Conservation (phyloP, 2,888 invertebrate species). For the Liodrosophila aerea region DNA sequence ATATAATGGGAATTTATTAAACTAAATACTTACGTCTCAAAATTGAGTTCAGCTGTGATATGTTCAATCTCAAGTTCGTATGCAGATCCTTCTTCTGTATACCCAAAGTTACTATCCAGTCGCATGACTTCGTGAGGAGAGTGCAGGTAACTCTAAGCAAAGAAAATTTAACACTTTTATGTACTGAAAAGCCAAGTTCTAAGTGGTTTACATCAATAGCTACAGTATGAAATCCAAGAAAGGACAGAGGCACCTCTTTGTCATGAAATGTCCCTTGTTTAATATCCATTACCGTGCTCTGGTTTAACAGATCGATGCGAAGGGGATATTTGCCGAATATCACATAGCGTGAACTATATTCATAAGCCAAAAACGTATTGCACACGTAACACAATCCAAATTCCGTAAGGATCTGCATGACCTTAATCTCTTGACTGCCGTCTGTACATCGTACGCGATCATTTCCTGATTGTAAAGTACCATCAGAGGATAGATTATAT, state of each 20-base stretch:
- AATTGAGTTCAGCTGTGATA: constrained; percentile 72
- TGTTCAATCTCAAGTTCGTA: constrained; percentile 69
- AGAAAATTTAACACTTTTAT: neutral
- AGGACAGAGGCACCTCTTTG: constrained; percentile 56
- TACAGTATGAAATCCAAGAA: constrained; percentile 70
- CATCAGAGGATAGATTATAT: constrained; percentile 79
- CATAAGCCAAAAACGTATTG: constrained; percentile 63
- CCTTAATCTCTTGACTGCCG: constrained; percentile 42
- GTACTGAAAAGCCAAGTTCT: no score
- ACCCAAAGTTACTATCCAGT: constrained; percentile 71
- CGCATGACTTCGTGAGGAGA: constrained; percentile 79
- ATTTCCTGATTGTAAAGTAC: constrained; percentile 48
- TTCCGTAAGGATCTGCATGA: constrained; percentile 80
- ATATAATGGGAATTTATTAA: constrained; percentile 1
- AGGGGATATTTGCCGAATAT: constrained; percentile 69
- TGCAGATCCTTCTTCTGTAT: constrained; percentile 62
- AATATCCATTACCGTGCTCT: constrained; percentile 23
- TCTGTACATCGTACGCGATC: constrained; percentile 61
- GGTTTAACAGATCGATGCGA: constrained; percentile 17
- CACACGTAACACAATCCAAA: constrained; percentile 81
- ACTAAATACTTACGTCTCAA: constrained; percentile 60
- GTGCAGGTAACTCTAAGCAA: constrained; percentile 74
- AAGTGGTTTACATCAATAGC: constrained; percentile 64
- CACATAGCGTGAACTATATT: constrained; percentile 72
- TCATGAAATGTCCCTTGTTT: constrained; percentile 72